phyloP scores from a whole-genome alignment of 2,113 vertebrate genomes.

The Megaceryle torquata region DNA sequence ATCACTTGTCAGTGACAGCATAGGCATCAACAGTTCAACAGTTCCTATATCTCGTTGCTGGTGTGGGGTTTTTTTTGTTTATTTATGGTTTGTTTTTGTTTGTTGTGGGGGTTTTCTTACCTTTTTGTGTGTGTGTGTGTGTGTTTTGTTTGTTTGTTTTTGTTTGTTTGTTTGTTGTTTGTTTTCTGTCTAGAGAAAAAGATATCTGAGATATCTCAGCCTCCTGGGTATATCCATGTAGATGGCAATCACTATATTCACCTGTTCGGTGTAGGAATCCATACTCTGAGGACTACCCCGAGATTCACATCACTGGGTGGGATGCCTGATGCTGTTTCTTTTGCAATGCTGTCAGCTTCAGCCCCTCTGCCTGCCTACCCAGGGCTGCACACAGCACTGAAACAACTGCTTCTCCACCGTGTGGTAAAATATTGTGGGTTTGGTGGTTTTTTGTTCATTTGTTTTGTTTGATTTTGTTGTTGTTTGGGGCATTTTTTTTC shows the following conservation, averaged over 20 bases:
- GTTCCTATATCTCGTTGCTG: background rate
- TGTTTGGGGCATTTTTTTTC: background rate
- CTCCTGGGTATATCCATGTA: background rate
- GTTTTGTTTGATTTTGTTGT: too few species aligned
- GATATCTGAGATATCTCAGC: background rate
- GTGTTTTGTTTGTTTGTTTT: too few species aligned
- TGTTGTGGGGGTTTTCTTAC: too few species aligned
- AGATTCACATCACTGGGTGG: rapidly evolving
- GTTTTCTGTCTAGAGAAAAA: background rate
- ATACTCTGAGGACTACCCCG: background rate
- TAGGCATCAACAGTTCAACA: background rate
- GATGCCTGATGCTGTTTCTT: background rate
- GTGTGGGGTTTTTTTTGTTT: too few species aligned
- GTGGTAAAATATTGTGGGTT: background rate
- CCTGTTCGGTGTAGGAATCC: background rate
- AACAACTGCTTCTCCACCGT: background rate
- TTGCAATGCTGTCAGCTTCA: background rate
- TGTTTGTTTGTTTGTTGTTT: too few species aligned
- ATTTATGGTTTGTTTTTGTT: too few species aligned
- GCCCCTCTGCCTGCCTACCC: background rate
- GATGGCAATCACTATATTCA: rapidly evolving
- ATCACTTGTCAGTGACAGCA: background rate
- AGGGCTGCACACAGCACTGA: background rate
- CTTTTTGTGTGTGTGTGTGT: too few species aligned
- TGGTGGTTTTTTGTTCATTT: too few species aligned